Base-by-base conservation (phyloP, 2,888 invertebrate species). In the Polymixis flavicincta region DNA sequence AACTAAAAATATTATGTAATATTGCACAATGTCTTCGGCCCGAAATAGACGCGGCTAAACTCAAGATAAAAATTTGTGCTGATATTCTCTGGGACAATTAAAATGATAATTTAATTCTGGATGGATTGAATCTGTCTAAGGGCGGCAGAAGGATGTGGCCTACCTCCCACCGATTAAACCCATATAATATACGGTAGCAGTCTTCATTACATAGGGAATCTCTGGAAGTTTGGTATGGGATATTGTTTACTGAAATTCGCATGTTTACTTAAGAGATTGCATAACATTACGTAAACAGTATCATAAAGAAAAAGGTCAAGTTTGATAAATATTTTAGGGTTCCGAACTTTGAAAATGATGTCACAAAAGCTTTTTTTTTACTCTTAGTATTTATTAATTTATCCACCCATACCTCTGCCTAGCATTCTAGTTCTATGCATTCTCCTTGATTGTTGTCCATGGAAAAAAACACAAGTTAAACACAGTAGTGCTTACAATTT, bases 11-110 rank as follows among this genome's bases (percentile, higher is more conserved):
- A 37, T 66, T 64, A 25, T 42, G 25, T 19, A 37, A 22, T 25
- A 65, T 52, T 59, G 45, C 60, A 54, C 60, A 80, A 54, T 54
- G 13, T 37, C 73, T 73, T 73, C 11, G 48, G 14, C n/a, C n/a
- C 4, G 1, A 54, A 73, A 42, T 54, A 48, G 14, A n/a, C 6
- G 1, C 13, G 7, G 32, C 25, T 45, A 17, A 45, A n/a, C 22
- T n/a, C 19, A n/a, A 11, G 13, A 32, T 22, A 5, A 37, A 32
- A 28, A 7, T 7, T 28, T 17, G 19, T 32, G 19, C 19, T 11
- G 5, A 32, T 32, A 32, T 32, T 14, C 14, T n/a, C 17, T 6
- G 2, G 59, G 59, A 28, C 19, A 59, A 60, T 60, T 14, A 8
- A 32, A 32, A 60, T 22, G 13, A 22, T 22, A 2, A 5, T 9